Evolutionary conservation across 1,140 invertebrate species (phyloP).

Genomic region (Hydropsyche tenuis): DNA sequence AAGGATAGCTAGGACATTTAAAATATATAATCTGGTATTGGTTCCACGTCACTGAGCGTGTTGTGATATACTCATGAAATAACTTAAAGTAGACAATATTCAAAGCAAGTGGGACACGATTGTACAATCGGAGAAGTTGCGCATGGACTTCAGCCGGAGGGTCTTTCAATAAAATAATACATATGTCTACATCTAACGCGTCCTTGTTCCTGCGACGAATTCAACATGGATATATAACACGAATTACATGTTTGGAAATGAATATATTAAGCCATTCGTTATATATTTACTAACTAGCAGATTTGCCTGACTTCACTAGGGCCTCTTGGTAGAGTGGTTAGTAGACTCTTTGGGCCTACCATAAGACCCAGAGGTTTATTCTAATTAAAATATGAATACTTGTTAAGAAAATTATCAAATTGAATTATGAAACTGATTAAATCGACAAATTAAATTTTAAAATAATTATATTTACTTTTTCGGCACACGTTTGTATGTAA

Average conservation of each 20-base stretch:
- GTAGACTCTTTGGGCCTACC: no score
- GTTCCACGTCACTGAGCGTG: constrained; percentile 32
- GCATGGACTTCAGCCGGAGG: constrained; percentile 21
- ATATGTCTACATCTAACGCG: constrained; percentile 3
- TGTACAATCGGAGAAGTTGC: constrained; percentile 23
- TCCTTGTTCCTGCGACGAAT: background rate
- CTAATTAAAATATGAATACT: no score
- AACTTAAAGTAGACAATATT: constrained; percentile 45
- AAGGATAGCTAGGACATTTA: background rate
- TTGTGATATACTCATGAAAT: constrained; percentile 42
- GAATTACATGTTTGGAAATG: constrained; percentile 46
- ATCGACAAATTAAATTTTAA: no score
- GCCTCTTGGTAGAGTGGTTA: no score
- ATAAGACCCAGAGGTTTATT: no score
- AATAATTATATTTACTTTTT: no score
- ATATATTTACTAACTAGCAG: no score
- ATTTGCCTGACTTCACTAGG: no score
- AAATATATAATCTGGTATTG: background rate
- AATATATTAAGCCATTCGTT: no score
- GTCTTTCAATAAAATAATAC: constrained; percentile 34
- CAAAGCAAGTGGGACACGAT: constrained; percentile 35
- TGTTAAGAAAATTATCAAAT: no score
- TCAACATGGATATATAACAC: constrained; percentile 41
- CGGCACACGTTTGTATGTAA: no score
- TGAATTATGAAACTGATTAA: no score